Evolutionary conservation across 2,797 vertebrate genomes (phyloP).

Genomic region (Peromyscus aztecus): DNA sequence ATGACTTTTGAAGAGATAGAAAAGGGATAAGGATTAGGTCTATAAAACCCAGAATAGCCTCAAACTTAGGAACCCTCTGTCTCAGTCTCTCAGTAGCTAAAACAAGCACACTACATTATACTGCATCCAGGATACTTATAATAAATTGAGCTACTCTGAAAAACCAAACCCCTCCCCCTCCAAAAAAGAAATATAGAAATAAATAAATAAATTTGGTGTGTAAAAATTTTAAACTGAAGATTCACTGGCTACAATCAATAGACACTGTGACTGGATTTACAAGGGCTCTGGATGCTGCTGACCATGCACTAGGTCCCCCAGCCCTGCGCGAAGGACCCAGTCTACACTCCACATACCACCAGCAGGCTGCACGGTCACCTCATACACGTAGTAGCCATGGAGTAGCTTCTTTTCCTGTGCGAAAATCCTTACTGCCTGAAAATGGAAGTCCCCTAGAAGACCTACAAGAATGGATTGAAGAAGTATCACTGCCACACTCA

Average conservation of each 20-base stretch:
- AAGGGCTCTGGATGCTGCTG: not conserved
- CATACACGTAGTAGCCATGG: constrained; percentile 54
- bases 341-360: constrained; percentile 46
- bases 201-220: not conserved
- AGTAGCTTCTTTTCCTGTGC: constrained; percentile 33
- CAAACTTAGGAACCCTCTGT: not conserved
- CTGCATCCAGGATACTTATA: not conserved
- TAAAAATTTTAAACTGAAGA: not conserved
- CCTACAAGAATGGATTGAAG: constrained; percentile 50
- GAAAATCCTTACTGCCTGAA: constrained; percentile 77
- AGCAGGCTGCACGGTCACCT: constrained; percentile 47
- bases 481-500: constrained; percentile 5
- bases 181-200: not conserved
- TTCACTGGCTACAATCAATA: not conserved
- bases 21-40: not conserved
- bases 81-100: not conserved
- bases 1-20: not conserved
- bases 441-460: constrained; percentile 76
- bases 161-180: not conserved
- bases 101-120: not conserved
- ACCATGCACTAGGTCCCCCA: not conserved
- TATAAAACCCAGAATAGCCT: not conserved
- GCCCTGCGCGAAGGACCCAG: not conserved
- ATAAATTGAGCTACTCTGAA: not conserved
- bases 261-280: not conserved